phyloP scores from a whole-genome alignment of 2,888 invertebrate species.

The Agonopterix heracliana region DNA sequence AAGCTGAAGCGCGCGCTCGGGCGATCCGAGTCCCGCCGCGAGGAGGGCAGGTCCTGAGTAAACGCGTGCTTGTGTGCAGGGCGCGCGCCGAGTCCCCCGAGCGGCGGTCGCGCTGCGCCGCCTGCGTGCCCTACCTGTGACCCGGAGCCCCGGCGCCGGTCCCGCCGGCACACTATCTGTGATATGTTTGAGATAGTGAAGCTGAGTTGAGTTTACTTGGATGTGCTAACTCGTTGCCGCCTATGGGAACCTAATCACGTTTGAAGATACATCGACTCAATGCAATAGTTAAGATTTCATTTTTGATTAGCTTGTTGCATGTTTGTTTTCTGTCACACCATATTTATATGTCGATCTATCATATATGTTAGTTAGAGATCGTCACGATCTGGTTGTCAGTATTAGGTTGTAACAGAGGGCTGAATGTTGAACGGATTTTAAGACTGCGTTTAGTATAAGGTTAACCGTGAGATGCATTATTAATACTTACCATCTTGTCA shows the following conservation, averaged over 20 bases:
- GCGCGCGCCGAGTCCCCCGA: conserved; percentile 64
- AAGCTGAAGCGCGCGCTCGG: conserved; percentile 84
- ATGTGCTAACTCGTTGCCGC: conserved; percentile 51
- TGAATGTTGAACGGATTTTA: conserved; percentile 50
- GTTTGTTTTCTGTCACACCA: conserved; percentile 25
- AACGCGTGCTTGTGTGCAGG: conserved; percentile 69
- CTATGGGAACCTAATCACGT: conserved; percentile 29
- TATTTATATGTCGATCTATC: conserved; percentile 18
- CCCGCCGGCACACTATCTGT: conserved; percentile 52
- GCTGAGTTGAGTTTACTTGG: conserved; percentile 54
- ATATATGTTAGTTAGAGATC: conserved; percentile 6
- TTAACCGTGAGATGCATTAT: conserved; percentile 5
- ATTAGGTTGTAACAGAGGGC: conserved; percentile 47
- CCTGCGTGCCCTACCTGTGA: conserved; percentile 71
- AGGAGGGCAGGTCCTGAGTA: conserved; percentile 75
- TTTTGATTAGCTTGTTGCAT: conserved; percentile 50
- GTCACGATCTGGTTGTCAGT: conserved; percentile 25
- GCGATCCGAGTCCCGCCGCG: conserved; percentile 68
- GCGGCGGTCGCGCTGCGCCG: conserved; percentile 59
- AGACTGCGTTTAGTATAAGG: conserved; percentile 68
- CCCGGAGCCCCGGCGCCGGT: conserved; percentile 23
- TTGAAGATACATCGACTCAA: conserved; percentile 29
- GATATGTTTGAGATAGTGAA: conserved; percentile 56
- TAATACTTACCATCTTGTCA: neutral
- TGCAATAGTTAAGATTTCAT: conserved; percentile 33